Conservation (phyloP, 2,113 vertebrate genomes). For the Syngnathus floridae region DNA sequence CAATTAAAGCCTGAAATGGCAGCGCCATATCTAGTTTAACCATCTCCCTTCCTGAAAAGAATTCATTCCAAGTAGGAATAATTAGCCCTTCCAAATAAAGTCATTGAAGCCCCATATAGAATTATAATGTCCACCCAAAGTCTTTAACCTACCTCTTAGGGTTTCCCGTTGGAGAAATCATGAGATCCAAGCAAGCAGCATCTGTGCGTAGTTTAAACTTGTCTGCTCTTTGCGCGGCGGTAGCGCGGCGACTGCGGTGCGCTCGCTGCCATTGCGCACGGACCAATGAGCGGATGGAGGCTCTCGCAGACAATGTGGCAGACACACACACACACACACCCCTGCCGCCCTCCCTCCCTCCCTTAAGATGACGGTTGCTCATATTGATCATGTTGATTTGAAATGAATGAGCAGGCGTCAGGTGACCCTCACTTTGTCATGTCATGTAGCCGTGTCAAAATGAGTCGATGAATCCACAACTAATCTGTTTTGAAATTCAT, state of each 20-base stretch:
- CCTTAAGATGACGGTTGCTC: background rate
- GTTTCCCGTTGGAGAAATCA: slow-evolving; percentile 41
- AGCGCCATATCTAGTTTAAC: slow-evolving; percentile 5
- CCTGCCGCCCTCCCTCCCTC: background rate
- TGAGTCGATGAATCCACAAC: no score
- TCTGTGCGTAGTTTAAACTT: slow-evolving; percentile 51
- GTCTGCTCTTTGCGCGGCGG: slow-evolving; percentile 17
- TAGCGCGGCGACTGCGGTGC: slow-evolving; percentile 8
- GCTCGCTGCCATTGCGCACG: slow-evolving; percentile 50
- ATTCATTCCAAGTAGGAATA: background rate
- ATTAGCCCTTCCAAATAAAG: background rate
- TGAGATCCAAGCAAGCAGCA: slow-evolving; percentile 37
- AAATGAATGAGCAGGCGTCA: background rate
- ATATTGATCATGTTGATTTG: background rate
- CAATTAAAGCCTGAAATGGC: slow-evolving; percentile 17
- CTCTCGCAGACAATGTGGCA: slow-evolving; percentile 11
- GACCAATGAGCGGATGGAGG: slow-evolving; percentile 20
- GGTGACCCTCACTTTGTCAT: background rate
- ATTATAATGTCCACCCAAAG: background rate
- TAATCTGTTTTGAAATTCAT: no score
- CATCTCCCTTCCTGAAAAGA: slow-evolving; percentile 8
- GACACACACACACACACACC: slow-evolving; percentile 8
- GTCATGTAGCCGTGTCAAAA: background rate
- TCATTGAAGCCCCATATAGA: background rate
- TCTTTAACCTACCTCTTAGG: slow-evolving; percentile 49